phyloP scores from a whole-genome alignment of 2,113 vertebrate genomes.

The Caloenas nicobarica region DNA sequence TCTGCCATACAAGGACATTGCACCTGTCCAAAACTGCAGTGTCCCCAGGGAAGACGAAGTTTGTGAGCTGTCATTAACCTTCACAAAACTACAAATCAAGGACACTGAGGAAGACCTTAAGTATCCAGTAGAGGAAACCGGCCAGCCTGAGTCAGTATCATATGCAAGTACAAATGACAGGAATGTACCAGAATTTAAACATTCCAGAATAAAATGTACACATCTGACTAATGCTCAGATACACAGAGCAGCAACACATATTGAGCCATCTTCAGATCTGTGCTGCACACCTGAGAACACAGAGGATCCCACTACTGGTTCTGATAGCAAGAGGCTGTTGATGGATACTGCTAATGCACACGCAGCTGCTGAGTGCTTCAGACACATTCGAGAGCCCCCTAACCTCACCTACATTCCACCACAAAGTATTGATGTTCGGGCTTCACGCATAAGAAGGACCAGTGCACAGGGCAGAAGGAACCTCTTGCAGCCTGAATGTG shows the following conservation, averaged over 20 bases:
- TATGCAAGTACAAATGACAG: not conserved
- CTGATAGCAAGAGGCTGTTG: not conserved
- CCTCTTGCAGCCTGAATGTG: not conserved
- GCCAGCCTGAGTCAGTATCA: not conserved
- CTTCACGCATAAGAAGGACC: not conserved
- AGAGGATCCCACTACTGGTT: not conserved
- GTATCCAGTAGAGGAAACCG: constrained; percentile 69
- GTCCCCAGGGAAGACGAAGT: not conserved
- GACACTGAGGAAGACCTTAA: constrained; percentile 20
- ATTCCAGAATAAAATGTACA: not conserved
- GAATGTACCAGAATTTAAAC: not conserved
- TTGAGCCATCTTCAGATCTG: constrained; percentile 31
- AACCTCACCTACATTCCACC: constrained; percentile 69
- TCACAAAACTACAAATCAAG: constrained; percentile 46
- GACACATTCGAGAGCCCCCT: constrained; percentile 65
- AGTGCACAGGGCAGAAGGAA: not conserved
- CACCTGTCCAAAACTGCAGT: not conserved
- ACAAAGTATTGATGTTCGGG: not conserved
- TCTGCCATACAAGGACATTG: not conserved
- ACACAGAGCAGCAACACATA: not conserved
- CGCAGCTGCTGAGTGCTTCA: not conserved
- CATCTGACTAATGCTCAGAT: not conserved
- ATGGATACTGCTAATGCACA: not conserved
- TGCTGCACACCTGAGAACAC: not conserved
- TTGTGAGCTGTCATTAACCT: constrained; percentile 48